Evolutionary conservation across 2,113 vertebrate species (phyloP), one percentile per base, ranked within the genome.

Genomic region (Ploceus nigricollis): DNA sequence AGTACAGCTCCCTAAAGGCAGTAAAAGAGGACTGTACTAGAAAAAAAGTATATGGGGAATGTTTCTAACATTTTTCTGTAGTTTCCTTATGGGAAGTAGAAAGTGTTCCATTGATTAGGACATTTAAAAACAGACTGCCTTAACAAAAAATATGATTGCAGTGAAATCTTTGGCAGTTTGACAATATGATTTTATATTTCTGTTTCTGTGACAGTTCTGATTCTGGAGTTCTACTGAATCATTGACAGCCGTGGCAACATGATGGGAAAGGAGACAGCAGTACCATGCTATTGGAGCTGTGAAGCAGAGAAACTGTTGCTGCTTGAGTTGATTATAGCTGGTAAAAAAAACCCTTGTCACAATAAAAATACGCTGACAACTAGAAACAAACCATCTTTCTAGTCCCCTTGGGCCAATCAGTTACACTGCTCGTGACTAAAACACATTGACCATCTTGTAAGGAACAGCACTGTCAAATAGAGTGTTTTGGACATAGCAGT

Each of bases 151-250:
- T 80, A 91, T 88, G 53, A 71, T 48, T 13, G 13, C 64, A 64
- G 27, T 80, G 54, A 93, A 78, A 83, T 88, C 22, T 73, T 85
- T 91, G 88, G 56, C 87, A 92, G 79, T 68, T 77, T 95, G 94
- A 93, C 82, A 92, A 71, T 63, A 86, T 92, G 79, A 92, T 85
- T 93, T 95, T 63, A 72, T 87, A 73, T 91, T 91, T 91, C 42
- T 64, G 25, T 66, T 94, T 77, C 45, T 73, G 33, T 94, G 87
- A 90, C 87, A 93, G 75, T 77, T 93, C 75, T 96, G 93, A 92
- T 93, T 90, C 71, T 92, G 76, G 44, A 77, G 72, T 86, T 93
- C 64, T 68, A 37, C 35, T 90, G 79, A 90, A 90, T 51, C 87
- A 77, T 54, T 95, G 92, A 93, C 93, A 94, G 30, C 75, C 75